Evolutionary conservation across 2,888 invertebrate genomes (phyloP).

Genomic region (Drosophila formosana): DNA sequence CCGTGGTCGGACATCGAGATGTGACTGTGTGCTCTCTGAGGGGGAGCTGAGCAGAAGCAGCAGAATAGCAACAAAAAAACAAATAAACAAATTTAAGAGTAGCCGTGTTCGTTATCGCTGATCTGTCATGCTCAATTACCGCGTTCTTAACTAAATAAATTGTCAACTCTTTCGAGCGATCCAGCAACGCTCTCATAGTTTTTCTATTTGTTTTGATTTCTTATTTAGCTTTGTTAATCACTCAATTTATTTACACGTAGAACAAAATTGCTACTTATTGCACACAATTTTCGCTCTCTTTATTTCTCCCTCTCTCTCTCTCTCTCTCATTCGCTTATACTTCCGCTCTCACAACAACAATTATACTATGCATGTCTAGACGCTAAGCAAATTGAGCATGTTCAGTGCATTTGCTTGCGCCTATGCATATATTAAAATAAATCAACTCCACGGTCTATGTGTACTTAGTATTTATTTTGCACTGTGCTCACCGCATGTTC

Average conservation of each 20-base stretch:
- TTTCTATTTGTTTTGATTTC: constrained; percentile 14
- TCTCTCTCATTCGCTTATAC: background rate
- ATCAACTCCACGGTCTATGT: background rate
- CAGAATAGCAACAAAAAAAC: constrained; percentile 10
- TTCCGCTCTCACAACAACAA: background rate
- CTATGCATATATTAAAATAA: constrained; percentile 1
- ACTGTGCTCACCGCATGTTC: background rate
- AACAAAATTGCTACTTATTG: background rate
- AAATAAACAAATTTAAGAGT: constrained; percentile 12
- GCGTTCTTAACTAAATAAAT: constrained; percentile 42
- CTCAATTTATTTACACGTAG: constrained; percentile 20
- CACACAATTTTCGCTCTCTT: background rate
- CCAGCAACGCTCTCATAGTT: background rate
- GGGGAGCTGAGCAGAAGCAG: constrained; percentile 1
- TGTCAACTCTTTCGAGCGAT: constrained; percentile 31
- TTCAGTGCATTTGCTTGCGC: background rate
- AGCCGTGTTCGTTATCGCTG: constrained; percentile 44
- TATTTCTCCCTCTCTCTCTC: background rate
- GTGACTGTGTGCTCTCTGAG: too few species aligned
- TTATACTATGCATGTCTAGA: constrained; percentile 3
- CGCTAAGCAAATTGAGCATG: background rate
- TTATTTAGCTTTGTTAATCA: background rate
- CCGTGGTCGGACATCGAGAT: constrained; percentile 24
- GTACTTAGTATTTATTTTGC: background rate
- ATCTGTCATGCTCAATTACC: constrained; percentile 66